Evolutionary conservation across 2,888 invertebrate species (phyloP).

Genomic region (Lepidochrysops patricia): DNA sequence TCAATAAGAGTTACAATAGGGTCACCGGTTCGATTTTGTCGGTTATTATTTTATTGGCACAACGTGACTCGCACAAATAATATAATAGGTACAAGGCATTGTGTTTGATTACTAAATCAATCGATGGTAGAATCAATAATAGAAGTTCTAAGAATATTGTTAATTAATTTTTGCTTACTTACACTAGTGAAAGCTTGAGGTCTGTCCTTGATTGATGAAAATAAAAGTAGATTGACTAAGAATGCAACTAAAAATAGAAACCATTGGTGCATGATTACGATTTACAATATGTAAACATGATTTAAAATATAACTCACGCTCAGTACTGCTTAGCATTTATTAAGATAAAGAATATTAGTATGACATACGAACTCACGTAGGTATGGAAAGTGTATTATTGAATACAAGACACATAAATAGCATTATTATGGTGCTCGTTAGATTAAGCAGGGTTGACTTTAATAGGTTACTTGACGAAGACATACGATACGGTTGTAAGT

Average conservation of each 20-base stretch:
- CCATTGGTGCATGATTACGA: too few species aligned
- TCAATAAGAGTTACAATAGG: conserved; percentile 2
- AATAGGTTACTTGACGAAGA: background rate
- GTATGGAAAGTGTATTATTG: background rate
- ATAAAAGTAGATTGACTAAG: background rate
- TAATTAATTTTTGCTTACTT: background rate
- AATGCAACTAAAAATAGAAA: too few species aligned
- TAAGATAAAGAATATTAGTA: background rate
- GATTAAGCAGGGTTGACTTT: background rate
- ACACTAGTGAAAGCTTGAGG: background rate
- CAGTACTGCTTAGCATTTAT: background rate
- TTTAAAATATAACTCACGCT: background rate
- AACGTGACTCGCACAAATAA: conserved; percentile 10
- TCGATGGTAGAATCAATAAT: conserved; percentile 3
- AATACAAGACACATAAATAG: background rate
- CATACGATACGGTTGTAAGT: background rate
- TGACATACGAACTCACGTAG: background rate
- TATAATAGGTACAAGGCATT: conserved; percentile 4
- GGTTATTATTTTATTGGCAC: conserved; percentile 12
- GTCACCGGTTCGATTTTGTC: background rate
- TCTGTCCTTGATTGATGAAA: background rate
- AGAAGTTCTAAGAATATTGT: background rate
- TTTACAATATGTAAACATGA: too few species aligned
- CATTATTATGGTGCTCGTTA: background rate
- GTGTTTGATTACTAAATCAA: background rate